These are phyloP conservation scores for Drosophila conformis DNA, from an alignment of 2,888 invertebrate genomes.

Conservation along the genomic window DNA sequence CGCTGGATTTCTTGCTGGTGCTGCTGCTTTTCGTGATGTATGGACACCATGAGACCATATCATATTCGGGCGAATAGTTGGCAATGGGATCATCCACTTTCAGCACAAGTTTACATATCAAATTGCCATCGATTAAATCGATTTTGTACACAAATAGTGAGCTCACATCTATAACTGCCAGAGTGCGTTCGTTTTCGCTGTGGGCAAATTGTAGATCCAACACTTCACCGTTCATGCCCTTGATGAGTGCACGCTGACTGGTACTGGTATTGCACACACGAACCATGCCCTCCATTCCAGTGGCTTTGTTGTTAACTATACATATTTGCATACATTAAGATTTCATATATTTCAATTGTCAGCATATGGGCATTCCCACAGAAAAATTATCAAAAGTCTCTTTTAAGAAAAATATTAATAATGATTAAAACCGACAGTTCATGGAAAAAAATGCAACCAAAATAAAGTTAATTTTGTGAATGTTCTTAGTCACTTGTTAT, in stretches of 20 bases:
- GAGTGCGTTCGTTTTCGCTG: constrained; percentile 90
- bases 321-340: background rate
- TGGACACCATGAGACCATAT: constrained; percentile 96
- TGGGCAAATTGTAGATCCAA: constrained; percentile 96
- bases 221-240: constrained; percentile 95
- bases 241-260: constrained; percentile 92
- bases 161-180: constrained; percentile 94
- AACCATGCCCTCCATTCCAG: constrained; percentile 89
- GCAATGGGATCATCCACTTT: constrained; percentile 85
- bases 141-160: constrained; percentile 94
- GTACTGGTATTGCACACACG: constrained; percentile 90
- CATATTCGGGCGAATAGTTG: constrained; percentile 86
- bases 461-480: background rate
- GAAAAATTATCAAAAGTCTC: background rate
- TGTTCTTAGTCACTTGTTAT: background rate
- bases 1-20: constrained; percentile 15
- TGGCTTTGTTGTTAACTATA: constrained; percentile 83
- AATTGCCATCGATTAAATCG: constrained; percentile 87
- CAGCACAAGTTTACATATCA: constrained; percentile 86
- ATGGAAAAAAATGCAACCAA: background rate
- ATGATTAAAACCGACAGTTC: background rate
- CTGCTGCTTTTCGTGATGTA: constrained; percentile 85
- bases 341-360: background rate
- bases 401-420: background rate
- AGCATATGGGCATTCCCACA: background rate